These are phyloP conservation scores for Lutraria lutraria DNA, from an alignment of 2,888 invertebrate species.

Conservation along the genomic window DNA sequence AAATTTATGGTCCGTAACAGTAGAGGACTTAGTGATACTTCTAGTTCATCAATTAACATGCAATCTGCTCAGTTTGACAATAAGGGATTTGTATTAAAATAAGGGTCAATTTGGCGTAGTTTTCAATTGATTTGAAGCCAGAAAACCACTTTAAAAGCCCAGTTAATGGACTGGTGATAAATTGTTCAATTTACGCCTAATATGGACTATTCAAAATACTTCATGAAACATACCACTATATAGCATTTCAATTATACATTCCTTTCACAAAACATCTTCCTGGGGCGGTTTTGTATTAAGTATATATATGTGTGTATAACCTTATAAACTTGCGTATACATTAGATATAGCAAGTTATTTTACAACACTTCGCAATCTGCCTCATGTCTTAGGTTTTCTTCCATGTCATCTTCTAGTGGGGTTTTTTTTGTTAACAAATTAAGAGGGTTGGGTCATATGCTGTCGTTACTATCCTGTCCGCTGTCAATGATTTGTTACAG, in stretches of 20 bases:
- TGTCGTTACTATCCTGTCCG: no score
- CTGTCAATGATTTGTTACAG: no score
- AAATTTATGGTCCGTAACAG: constrained; percentile 41
- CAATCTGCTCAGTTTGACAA: not conserved
- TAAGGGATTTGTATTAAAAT: constrained; percentile 15
- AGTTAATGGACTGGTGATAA: constrained; percentile 27
- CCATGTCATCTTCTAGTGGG: no score
- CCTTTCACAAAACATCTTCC: constrained; percentile 7
- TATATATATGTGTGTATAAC: not conserved
- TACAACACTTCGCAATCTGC: not conserved
- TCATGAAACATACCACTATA: constrained; percentile 25
- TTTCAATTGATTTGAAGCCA: not conserved
- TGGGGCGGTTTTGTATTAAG: not conserved
- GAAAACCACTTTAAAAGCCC: constrained; percentile 19
- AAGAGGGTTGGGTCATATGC: no score
- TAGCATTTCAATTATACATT: constrained; percentile 27
- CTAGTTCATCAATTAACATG: constrained; percentile 6
- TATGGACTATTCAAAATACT: constrained; percentile 40
- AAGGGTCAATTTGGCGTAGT: constrained; percentile 35
- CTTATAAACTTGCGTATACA: not conserved
- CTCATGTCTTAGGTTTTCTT: not conserved
- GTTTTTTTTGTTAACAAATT: no score
- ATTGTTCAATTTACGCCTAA: constrained; percentile 50
- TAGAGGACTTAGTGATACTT: not conserved
- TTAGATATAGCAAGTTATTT: not conserved